These are phyloP conservation scores for Hirundo rustica DNA, from an alignment of 2,797 vertebrate species.

Conservation along the genomic window DNA sequence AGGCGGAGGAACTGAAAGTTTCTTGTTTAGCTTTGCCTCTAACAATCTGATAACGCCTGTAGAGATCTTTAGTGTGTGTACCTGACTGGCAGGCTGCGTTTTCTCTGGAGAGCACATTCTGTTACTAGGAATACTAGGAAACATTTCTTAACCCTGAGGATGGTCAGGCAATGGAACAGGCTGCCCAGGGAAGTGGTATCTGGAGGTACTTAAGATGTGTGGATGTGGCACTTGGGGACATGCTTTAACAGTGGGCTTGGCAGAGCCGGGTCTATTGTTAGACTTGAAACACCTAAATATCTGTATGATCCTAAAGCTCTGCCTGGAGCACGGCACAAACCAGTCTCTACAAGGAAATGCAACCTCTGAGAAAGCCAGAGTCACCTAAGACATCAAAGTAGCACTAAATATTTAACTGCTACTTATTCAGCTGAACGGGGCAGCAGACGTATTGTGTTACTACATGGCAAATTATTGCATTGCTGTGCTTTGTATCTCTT, in stretches of 20 bases:
- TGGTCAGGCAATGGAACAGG: background rate
- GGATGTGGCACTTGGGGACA: background rate
- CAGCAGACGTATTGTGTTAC: background rate
- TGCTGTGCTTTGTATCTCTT: background rate
- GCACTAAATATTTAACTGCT: background rate
- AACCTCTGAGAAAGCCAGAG: background rate
- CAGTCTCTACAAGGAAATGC: background rate
- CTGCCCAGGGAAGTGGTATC: background rate
- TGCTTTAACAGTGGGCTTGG: background rate
- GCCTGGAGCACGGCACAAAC: background rate
- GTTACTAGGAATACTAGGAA: background rate
- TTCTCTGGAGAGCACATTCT: background rate
- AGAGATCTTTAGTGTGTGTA: accelerated
- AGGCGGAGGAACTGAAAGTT: background rate
- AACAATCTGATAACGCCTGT: background rate
- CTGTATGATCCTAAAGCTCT: background rate
- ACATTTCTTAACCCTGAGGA: background rate
- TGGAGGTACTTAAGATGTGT: background rate
- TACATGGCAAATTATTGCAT: background rate
- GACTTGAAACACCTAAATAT: background rate
- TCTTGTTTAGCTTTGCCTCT: background rate
- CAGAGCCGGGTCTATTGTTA: background rate
- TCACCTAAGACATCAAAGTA: background rate
- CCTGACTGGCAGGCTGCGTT: background rate
- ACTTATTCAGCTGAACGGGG: background rate